Percentiles rank a stretch among this genome's conserved stretches.
Conservation (phyloP, 2,888 invertebrate genomes). For the Mesorhabditis sp. region DNA sequence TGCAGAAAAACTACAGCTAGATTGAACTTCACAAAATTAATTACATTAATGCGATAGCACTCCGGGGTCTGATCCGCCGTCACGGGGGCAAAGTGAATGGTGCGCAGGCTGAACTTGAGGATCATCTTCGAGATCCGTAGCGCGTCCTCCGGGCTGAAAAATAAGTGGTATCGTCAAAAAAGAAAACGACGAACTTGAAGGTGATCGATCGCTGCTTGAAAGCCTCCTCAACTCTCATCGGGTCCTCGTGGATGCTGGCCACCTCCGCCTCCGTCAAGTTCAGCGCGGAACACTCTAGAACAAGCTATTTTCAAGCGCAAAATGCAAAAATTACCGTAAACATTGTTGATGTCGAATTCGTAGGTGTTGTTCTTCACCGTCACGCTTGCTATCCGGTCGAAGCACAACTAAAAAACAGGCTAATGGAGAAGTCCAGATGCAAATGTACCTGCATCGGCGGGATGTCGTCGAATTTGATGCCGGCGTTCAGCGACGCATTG, state of each 20-base stretch:
- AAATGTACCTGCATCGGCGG: constrained; percentile 27
- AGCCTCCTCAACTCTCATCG: not conserved
- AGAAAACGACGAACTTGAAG: not conserved
- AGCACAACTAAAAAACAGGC: constrained; percentile 25
- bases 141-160: constrained; percentile 54
- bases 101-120: constrained; percentile 47
- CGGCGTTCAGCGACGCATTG: constrained; percentile 24
- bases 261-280: constrained; percentile 50
- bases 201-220: not conserved
- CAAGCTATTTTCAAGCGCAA: not conserved
- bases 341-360: constrained; percentile 48
- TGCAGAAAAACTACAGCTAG: too few species aligned
- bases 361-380: constrained; percentile 53
- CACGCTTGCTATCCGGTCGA: constrained; percentile 52
- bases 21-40: constrained; percentile 5
- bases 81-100: constrained; percentile 40
- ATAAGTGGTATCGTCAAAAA: constrained; percentile 26
- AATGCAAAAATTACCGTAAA: constrained; percentile 22
- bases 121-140: constrained; percentile 50
- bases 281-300: constrained; percentile 42
- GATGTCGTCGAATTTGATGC: constrained; percentile 30
- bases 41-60: constrained; percentile 50
- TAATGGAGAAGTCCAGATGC: not conserved
- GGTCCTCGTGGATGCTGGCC: constrained; percentile 23
- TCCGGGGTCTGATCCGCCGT: constrained; percentile 54